Conservation (phyloP, 2,888 invertebrate genomes). For the Melanostoma scalare region DNA sequence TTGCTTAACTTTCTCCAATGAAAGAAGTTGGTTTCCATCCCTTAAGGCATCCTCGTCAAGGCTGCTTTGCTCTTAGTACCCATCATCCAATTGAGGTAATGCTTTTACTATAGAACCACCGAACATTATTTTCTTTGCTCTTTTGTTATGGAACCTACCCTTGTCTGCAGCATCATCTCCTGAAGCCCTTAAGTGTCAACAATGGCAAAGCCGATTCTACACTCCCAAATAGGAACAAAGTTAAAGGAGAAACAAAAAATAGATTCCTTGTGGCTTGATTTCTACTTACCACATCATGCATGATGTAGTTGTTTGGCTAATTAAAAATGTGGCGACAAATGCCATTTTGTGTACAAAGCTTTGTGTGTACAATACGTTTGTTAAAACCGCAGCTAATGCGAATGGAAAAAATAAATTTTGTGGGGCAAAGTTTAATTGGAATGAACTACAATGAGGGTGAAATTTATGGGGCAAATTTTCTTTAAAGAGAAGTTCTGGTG, state of each 20-base stretch:
- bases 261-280: neutral
- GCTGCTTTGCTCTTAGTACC: conserved; percentile 21
- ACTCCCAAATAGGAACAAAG: neutral
- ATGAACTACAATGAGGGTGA: conserved; percentile 38
- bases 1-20: conserved; percentile 11
- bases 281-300: conserved; percentile 8
- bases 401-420: neutral
- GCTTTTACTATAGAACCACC: conserved; percentile 27
- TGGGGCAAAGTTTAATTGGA: conserved; percentile 40
- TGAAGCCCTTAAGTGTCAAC: conserved; percentile 14
- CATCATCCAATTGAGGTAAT: conserved; percentile 34
- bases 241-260: neutral
- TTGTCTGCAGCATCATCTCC: neutral
- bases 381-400: neutral
- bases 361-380: neutral
- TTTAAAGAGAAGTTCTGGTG: no score
- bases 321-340: conserved; percentile 48
- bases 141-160: neutral
- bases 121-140: neutral
- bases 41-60: conserved; percentile 23
- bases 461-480: conserved; percentile 18
- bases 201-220: conserved; percentile 3
- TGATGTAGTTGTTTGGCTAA: conserved; percentile 39
- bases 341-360: conserved; percentile 19
- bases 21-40: conserved; percentile 32